phyloP scores from a whole-genome alignment of 2,888 invertebrate species.

The Rotaria magnacalcarata region DNA sequence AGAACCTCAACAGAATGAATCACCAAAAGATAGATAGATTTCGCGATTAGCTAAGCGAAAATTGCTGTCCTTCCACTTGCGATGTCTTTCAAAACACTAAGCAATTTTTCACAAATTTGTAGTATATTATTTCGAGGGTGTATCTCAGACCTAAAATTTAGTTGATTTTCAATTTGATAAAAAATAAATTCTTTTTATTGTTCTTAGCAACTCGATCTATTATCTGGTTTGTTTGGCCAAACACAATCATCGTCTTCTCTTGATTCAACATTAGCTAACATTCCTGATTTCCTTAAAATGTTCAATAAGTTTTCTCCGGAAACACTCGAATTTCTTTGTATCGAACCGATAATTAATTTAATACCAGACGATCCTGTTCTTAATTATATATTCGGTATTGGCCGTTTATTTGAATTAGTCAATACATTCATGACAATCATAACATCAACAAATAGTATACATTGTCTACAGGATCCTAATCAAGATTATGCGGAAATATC shows the following conservation, averaged over 20 bases:
- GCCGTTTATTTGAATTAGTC: background rate
- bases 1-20: no score
- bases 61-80: no score
- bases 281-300: background rate
- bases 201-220: background rate
- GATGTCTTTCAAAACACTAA: no score
- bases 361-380: slow-evolving; percentile 23
- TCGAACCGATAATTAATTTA: background rate
- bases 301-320: background rate
- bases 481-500: slow-evolving; percentile 1
- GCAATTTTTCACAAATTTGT: no score
- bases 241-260: background rate
- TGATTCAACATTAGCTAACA: background rate
- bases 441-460: slow-evolving; percentile 34
- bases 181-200: background rate
- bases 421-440: slow-evolving; percentile 18
- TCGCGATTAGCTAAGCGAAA: no score
- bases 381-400: slow-evolving; percentile 22
- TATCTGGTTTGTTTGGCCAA: background rate
- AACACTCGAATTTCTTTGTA: background rate
- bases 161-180: no score
- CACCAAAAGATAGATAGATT: no score
- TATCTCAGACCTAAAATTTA: no score
- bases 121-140: no score
- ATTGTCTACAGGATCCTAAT: slow-evolving; percentile 21